Percentiles rank a stretch among this genome's conserved stretches.
Conservation (phyloP, 2,888 invertebrate genomes). For the Cylloceria caligata region DNA sequence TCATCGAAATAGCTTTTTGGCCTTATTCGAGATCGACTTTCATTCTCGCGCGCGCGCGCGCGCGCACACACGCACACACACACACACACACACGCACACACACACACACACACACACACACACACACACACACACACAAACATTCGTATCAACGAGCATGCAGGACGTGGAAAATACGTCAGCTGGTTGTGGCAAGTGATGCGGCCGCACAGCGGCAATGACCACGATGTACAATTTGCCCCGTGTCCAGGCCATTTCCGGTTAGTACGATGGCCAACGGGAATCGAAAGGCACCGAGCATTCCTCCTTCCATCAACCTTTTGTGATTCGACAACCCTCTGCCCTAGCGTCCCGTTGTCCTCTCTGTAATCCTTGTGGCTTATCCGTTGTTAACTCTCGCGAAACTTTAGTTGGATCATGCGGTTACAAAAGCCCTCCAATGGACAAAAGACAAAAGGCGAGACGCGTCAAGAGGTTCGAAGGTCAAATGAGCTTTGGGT, state of each 20-base stretch:
- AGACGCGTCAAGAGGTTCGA: background rate
- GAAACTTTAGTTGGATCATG: constrained; percentile 27
- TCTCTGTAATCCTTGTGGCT: constrained; percentile 46
- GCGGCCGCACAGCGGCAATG: constrained; percentile 40
- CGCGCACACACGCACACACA: too few relatives aligned
- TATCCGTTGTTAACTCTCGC: constrained; percentile 55
- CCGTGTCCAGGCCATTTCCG: constrained; percentile 71
- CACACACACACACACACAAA: constrained; percentile 6
- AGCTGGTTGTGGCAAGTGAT: constrained; percentile 60
- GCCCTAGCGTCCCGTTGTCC: background rate
- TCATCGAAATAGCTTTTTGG: constrained; percentile 38
- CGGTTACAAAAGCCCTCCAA: constrained; percentile 8
- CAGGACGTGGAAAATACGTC: constrained; percentile 48
- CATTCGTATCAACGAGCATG: too few relatives aligned
- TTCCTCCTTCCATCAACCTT: background rate
- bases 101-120: constrained; percentile 9
- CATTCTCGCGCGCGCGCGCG: too few relatives aligned
- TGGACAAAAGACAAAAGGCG: constrained; percentile 15
- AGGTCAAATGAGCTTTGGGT: constrained; percentile 40
- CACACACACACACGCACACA: too few relatives aligned
- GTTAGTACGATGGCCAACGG: constrained; percentile 57
- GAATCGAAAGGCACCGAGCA: constrained; percentile 33
- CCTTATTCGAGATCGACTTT: constrained; percentile 42
- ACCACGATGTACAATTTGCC: constrained; percentile 77
- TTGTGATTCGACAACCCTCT: background rate